Evolutionary conservation across 2,888 invertebrate species (phyloP), one percentile per base, ranked within the genome.

Genomic region (Phytoseiulus persimilis): DNA sequence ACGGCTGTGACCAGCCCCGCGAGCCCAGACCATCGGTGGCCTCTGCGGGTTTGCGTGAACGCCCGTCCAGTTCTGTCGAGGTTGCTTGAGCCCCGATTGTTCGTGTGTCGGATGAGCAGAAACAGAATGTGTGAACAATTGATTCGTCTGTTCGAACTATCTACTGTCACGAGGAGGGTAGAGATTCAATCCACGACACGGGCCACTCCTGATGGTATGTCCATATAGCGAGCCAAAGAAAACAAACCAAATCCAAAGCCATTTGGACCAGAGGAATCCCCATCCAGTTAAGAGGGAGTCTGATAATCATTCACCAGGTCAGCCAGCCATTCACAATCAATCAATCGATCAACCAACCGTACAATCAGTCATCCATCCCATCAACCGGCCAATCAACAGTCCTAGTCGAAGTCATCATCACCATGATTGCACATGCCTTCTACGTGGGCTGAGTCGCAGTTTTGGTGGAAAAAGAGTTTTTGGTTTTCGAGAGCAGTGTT

Each of bases 331-430:
- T 87, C 32, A 32, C 33, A 32, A 33, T 32, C 32, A 33, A 87
- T 32, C 32, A 87, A 32, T 87, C 87, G 33, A 33, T 87, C 33
- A 32, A 32, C n/a, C 6, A 32, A 32, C 31, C 83, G 31, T 18
- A 2, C 28, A 83, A 9, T 11, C 83, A 87, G 87, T 87, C 32
- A 33, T 28, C 18, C 87, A 87, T 14, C 18, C 87, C 32, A 33
- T 32, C 87, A 87, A 33, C 31, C 87, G 33, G 18, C 32, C 87
- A 87, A 2, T 23, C 32, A n/a, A 32, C 18, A 32, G 28, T 32
- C 11, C 31, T 33, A 87, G 31, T 32, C 39, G n/a, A 9, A 31
- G 33, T 87, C 84, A 33, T 87, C 87, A 87, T 87, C 87, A 87
- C 31, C 87, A 87, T 87, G 33, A 87, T 65, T 65, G 65, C 65